Evolutionary conservation across 2,888 invertebrate genomes (phyloP), one percentile per base, ranked within the genome.

Genomic region (Philereme transversata): DNA sequence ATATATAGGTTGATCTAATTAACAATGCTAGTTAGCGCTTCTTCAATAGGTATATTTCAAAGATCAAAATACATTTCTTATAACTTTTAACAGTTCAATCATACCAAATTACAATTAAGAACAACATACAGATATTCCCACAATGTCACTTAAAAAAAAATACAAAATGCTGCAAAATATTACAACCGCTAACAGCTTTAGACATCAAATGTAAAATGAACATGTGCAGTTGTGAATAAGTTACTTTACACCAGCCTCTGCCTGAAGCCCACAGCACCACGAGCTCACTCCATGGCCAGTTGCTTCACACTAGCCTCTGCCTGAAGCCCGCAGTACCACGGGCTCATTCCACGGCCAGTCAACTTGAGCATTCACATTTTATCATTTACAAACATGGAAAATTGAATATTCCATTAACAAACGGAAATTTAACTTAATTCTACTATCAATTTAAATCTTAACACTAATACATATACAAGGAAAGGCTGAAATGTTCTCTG

Each of bases 51-150:
- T 22, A 90, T 91, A 91, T 89, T 91, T 90, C 83, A 85, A 89
- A 90, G 88, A 87, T 88, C 88, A 90, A 91, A 90, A 90, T 90
- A 89, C 88, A 90, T 86, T 90, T 90, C 84, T 88, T 87, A 88
- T 82, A 90, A 87, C 84, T 86, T 82, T 72, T 84, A 90, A 90
- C 90, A 90, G 83, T 87, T 86, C 86, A 86, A 88, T 88, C 86
- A 88, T 87, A 84, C 85, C 82, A 87, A 86, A 87, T 86, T 88
- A 87, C 84, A 87, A 84, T 84, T 84, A 82, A 71, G 82, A 83
- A 84, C 83, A 86, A 85, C 79, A 80, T 78, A 76, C 72, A 75
- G 78, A 70, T 73, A 67, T 74, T 68, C 71, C 60, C 70, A 78
- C 77, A 77, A 81, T 78, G 81, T 84, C 81, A 82, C 76, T 81